These are phyloP conservation scores for Rhogogaster chlorosoma DNA, from an alignment of 2,888 invertebrate genomes.

Conservation along the genomic window DNA sequence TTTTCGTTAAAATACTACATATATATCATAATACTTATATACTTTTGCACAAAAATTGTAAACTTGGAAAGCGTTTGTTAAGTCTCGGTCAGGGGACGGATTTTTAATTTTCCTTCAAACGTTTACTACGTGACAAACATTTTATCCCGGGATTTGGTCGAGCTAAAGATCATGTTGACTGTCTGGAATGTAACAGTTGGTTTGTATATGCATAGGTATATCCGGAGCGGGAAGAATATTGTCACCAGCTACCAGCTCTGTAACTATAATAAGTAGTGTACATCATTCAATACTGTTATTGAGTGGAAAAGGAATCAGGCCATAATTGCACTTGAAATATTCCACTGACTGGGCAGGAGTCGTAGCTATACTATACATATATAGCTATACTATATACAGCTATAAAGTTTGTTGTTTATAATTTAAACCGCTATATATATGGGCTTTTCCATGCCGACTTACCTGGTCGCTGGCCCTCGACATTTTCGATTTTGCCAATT, in stretches of 20 bases:
- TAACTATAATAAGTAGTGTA: neutral
- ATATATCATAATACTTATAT: neutral
- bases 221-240: neutral
- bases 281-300: neutral
- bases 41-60: neutral
- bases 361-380: neutral
- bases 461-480: too few species aligned
- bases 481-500: too few species aligned
- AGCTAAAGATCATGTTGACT: neutral
- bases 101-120: neutral
- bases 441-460: too few species aligned
- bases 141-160: neutral
- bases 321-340: slow-evolving; percentile 15
- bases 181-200: neutral
- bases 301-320: neutral
- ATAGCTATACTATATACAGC: too few species aligned
- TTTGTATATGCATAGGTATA: neutral
- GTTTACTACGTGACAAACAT: neutral
- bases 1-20: neutral
- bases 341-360: neutral
- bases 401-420: neutral
- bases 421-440: neutral
- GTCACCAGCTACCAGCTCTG: neutral
- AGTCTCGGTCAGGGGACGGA: neutral
- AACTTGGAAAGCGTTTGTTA: neutral